Evolutionary conservation across 2,797 vertebrate species (phyloP).

Genomic region (Carcharodon carcharias): DNA sequence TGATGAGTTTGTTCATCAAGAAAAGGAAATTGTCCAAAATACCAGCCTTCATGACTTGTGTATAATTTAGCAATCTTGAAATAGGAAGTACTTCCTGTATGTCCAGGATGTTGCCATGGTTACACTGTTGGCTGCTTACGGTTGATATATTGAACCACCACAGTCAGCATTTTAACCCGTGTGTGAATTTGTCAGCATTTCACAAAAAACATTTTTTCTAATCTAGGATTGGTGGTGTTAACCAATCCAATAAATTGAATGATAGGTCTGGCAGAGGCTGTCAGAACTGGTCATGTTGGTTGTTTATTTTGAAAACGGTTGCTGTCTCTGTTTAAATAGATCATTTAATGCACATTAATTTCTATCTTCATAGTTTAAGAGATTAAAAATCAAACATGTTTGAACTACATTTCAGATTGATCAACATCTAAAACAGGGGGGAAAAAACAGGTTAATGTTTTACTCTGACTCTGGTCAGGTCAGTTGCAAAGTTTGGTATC

Average conservation of each 20-base stretch:
- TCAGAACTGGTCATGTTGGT: neutral
- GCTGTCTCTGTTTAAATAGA: neutral
- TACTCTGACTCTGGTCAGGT: neutral
- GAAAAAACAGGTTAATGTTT: neutral
- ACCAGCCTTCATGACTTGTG: neutral
- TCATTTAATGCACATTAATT: neutral
- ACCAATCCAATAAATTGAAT: neutral
- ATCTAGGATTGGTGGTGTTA: neutral
- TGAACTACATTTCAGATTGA: neutral
- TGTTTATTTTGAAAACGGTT: neutral
- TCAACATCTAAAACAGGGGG: neutral
- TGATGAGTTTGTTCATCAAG: neutral
- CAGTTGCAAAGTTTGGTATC: neutral
- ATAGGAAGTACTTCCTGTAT: neutral
- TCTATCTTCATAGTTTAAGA: neutral
- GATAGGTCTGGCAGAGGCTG: neutral
- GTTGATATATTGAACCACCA: neutral
- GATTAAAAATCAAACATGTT: neutral
- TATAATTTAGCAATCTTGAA: slow-evolving; percentile 4
- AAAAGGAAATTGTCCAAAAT: neutral
- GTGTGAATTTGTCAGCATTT: neutral
- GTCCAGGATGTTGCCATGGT: slow-evolving; percentile 13
- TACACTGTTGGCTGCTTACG: slow-evolving; percentile 9
- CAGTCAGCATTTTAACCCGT: neutral
- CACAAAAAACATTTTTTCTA: neutral